Evolutionary conservation across 2,113 vertebrate genomes (phyloP), one percentile per base, ranked within the genome.

Genomic region (Microtus richardsoni): DNA sequence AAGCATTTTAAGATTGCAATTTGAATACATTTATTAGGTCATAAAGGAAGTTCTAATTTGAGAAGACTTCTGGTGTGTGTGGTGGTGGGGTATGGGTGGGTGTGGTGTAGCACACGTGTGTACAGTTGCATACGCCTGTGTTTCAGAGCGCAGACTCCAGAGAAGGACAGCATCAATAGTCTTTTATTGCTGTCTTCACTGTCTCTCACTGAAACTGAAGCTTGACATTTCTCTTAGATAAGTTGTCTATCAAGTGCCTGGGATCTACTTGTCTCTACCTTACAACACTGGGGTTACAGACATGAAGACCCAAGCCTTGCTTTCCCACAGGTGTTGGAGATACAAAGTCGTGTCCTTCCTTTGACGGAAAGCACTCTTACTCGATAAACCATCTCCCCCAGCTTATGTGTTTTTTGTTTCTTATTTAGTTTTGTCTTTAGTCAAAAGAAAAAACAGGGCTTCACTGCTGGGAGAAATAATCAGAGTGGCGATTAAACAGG

Each of bases 1-100:
- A 88, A 94, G 78, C 22, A 70, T 77, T 89, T 90, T 90, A 64
- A 68, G 30, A 94, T 44, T 89, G 30, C 16, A 16, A 62, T 89
- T 54, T 75, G n/a, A 66, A 71, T 54, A 44, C 68, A 52, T 66
- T 85, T 73, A 36, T 3, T 60, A 49, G 88, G 30, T 79, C 87
- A 82, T 54, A 71, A 11, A 89, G 30, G 85, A 44, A 84, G 6
- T 66, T 66, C 11, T 93, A 70, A 84, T 16, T 91, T 89, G 60
- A 90, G 47, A 54, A 95, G 8, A 17, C 64, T 44, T 64, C 16
- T 68, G 28, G 28, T 85, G 39, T 64, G 16, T 85, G 26, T 85
- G 26, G 58, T 83, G 54, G 88, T 39, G 58, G 44, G 39, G 16
- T 11, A 54, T 73, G 68, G 21, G 33, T 22, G 39, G 41, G 39